Base-by-base conservation (phyloP, 2,113 vertebrate genomes). In the Eretmochelys imbricata region DNA sequence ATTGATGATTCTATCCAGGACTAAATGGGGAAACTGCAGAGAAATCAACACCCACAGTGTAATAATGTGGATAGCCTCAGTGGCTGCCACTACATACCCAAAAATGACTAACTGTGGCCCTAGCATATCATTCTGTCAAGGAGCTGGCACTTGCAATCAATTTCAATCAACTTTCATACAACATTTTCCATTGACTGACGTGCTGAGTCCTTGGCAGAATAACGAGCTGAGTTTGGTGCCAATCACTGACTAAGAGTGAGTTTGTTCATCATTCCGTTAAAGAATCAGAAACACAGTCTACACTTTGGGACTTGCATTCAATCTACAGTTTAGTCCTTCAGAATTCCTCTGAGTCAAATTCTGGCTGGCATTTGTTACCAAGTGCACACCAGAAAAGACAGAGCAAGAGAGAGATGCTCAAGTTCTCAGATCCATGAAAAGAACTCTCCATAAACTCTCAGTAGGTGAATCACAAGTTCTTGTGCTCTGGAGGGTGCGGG, bases 91-190 rank as follows among this genome's bases (percentile, higher is more conserved):
- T 79, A 2, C 79, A 93, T 92, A 29, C 84, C 90, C 72, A 46
- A 59, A 94, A 94, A 94, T 87, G 85, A 94, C 90, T 85, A 89
- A 42, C 93, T 89, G 85, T 88, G 93, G 88, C 87, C 89, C 75
- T 82, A 51, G 78, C 75, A 88, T 82, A 92, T 97, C 93, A 91
- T 93, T 93, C 93, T 93, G 95, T 93, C 94, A 96, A 97, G 85
- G 80, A 97, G 91, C 83, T 95, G 89, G 88, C 94, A 90, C 92
- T 95, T 95, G 79, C 94, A 97, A 97, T 96, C 97, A 94, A 97
- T 96, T 97, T 94, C 95, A 96, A 96, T 97, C 97, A 97, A 85
- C 94, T 82, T 93, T 89, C 89, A 90, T 62, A 79, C 5, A 11
- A 92, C 93, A 83, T 87, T 94, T 91, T 92, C 89, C 89, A 85